phyloP scores from a whole-genome alignment of 2,113 vertebrate species.

The Equus quagga region DNA sequence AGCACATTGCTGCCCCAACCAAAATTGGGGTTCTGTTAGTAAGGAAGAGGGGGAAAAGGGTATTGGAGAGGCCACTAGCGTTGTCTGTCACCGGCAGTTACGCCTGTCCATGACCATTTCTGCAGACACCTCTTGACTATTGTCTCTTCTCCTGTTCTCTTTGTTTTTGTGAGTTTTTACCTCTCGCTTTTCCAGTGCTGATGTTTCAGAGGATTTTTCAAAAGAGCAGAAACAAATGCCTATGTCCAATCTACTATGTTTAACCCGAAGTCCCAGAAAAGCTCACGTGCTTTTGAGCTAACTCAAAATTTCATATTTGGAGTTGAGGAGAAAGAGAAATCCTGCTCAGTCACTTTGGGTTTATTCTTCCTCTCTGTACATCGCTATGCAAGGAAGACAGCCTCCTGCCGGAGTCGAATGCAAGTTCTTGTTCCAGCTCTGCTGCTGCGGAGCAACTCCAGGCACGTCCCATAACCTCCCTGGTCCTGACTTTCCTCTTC shows the following conservation, averaged over 20 bases:
- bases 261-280: neutral
- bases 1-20: neutral
- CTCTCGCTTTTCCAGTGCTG: neutral
- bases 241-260: too few species aligned
- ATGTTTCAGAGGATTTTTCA: neutral
- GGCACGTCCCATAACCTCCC: neutral
- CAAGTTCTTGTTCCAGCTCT: accelerated
- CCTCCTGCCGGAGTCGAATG: too few species aligned
- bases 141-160: neutral
- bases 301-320: neutral
- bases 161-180: neutral
- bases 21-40: neutral
- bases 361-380: neutral
- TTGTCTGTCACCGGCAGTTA: neutral
- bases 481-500: neutral
- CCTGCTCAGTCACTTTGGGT: neutral
- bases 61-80: neutral
- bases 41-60: neutral
- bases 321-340: neutral
- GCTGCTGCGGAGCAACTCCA: neutral
- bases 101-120: neutral
- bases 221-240: neutral
- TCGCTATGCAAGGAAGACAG: neutral
- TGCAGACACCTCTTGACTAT: accelerated
- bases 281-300: neutral